These are phyloP conservation scores for Piscicola geometra DNA, from an alignment of 2,888 invertebrate species.

Conservation along the genomic window DNA sequence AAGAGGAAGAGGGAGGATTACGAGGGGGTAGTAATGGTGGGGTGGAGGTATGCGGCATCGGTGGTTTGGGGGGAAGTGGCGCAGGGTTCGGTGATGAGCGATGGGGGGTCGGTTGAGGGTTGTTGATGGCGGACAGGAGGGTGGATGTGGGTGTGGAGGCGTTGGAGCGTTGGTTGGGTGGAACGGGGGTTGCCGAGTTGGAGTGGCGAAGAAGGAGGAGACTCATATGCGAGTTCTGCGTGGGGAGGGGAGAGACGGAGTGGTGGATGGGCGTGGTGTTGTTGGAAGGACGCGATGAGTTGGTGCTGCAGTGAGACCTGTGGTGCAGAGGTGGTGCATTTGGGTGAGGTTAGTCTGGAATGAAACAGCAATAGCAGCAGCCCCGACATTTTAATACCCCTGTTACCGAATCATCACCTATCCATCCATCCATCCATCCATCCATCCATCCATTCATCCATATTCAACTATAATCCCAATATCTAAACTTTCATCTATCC, in stretches of 20 bases:
- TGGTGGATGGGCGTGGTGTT: slow-evolving; percentile 3
- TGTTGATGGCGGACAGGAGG: neutral
- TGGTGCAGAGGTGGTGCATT: too few relatives aligned
- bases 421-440: too few relatives aligned
- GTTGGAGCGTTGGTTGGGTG: neutral
- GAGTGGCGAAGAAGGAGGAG: slow-evolving; percentile 11
- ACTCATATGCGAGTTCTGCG: slow-evolving; percentile 5
- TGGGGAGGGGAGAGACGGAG: neutral
- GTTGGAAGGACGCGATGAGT: neutral
- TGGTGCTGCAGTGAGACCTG: slow-evolving; percentile 3
- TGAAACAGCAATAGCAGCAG: neutral
- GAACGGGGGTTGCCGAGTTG: neutral
- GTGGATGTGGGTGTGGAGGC: neutral
- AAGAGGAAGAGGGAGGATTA: neutral
- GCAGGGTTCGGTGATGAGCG: too few relatives aligned
- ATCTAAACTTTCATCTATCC: too few relatives aligned
- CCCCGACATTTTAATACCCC: neutral
- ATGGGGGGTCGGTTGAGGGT: neutral
- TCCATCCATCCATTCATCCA: too few relatives aligned
- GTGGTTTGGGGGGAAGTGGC: neutral
- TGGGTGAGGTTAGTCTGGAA: neutral
- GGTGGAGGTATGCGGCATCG: neutral
- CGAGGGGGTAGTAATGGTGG: slow-evolving; percentile 23
- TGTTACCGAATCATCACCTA: too few relatives aligned
- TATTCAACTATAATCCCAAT: too few relatives aligned